Evolutionary conservation across 2,888 invertebrate genomes (phyloP).

Genomic region (Mythimna vitellina): DNA sequence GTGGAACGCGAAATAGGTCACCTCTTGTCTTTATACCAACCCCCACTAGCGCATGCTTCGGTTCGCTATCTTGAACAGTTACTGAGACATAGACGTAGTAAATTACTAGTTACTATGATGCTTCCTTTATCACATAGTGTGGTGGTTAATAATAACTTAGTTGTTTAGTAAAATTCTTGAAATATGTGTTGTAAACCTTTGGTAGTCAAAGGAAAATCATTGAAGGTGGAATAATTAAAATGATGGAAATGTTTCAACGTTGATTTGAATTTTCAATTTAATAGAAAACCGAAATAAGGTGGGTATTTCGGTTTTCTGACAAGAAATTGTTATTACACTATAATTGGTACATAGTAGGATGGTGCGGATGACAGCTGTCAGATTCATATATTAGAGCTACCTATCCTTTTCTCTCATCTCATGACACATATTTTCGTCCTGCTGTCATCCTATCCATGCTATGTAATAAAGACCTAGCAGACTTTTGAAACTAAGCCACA

Average conservation of each 20-base stretch:
- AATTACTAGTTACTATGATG: constrained; percentile 15
- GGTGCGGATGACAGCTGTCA: no score
- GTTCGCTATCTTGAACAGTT: constrained; percentile 30
- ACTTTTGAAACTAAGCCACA: no score
- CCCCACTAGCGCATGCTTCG: constrained; percentile 72
- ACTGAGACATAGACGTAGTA: constrained; percentile 17
- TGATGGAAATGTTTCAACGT: neutral
- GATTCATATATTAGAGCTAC: no score
- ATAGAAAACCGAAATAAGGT: no score
- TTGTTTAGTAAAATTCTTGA: neutral
- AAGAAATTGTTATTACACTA: neutral
- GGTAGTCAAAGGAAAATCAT: neutral
- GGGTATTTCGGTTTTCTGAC: neutral
- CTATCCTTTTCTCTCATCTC: no score
- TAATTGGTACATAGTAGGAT: no score
- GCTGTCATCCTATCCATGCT: no score
- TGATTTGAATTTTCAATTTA: no score
- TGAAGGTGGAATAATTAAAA: neutral
- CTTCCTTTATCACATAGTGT: constrained; percentile 16
- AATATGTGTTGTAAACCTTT: neutral
- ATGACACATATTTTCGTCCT: no score
- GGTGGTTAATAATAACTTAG: neutral
- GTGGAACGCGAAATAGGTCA: constrained; percentile 87
- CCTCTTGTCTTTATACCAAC: constrained; percentile 78
- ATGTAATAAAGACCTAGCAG: no score